Evolutionary conservation across 64 coral and sea anemone species (phyloP).

Genomic region (Exaiptasia diaphana): DNA sequence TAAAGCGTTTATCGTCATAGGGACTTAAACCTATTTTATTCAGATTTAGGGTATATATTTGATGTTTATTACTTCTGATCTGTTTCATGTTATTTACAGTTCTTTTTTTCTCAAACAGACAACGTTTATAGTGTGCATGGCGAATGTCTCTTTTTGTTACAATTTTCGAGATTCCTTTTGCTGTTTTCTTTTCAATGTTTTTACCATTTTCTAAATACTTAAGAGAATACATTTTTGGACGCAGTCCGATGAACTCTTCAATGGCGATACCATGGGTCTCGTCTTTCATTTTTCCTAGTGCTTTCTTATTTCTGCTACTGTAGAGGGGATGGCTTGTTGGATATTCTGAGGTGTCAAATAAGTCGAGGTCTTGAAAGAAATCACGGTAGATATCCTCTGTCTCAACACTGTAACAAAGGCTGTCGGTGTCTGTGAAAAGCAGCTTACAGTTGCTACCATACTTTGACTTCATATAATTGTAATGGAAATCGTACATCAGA

Average conservation of each 20-base stretch:
- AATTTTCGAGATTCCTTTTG: not conserved
- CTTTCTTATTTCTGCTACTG: conserved; percentile 29
- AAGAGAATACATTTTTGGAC: conserved; percentile 38
- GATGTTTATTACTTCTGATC: not conserved
- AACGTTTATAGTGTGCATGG: not conserved
- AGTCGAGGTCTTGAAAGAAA: not conserved
- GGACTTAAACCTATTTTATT: not conserved
- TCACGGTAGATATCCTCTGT: conserved; percentile 16
- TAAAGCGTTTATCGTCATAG: not conserved
- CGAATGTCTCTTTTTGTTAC: not conserved
- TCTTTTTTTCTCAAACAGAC: not conserved
- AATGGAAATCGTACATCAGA: not conserved
- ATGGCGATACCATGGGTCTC: not conserved
- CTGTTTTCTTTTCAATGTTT: not conserved
- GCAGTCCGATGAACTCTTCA: conserved; percentile 17
- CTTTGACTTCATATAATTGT: not conserved
- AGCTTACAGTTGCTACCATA: not conserved
- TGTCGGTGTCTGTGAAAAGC: conserved; percentile 30
- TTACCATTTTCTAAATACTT: not conserved
- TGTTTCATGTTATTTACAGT: conserved; percentile 1
- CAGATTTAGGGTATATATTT: not conserved
- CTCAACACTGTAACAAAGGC: not conserved
- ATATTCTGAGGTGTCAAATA: conserved; percentile 24
- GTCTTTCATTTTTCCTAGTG: conserved; percentile 31
- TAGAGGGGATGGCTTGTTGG: not conserved